Conservation (phyloP, 2,113 vertebrate species). For the Rattus rattus region DNA sequence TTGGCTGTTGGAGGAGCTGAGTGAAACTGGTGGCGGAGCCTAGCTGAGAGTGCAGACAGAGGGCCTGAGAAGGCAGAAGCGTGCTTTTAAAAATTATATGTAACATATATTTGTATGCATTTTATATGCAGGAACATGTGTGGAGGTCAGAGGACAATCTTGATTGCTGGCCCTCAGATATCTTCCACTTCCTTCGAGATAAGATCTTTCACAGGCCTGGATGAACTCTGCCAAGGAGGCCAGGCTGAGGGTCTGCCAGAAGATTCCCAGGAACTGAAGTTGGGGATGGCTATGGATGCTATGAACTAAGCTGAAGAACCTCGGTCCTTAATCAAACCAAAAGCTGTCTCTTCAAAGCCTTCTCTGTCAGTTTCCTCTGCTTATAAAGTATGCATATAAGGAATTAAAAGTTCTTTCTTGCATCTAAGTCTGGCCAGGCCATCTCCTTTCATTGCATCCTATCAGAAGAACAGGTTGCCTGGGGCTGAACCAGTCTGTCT, state of each 20-base stretch:
- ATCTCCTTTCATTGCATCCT: not conserved
- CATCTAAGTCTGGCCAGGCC: not conserved
- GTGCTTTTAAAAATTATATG: too few species aligned
- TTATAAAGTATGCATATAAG: not conserved
- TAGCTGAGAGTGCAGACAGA: too few species aligned
- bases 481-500: too few species aligned
- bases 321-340: not conserved
- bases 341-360: not conserved
- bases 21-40: too few species aligned
- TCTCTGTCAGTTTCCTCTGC: not conserved
- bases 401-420: not conserved
- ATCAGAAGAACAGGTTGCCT: not conserved
- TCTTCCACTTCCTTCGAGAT: not conserved
- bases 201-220: not conserved
- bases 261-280: not conserved
- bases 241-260: not conserved
- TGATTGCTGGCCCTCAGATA: not conserved
- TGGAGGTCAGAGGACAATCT: not conserved
- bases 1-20: too few species aligned
- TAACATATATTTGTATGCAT: too few species aligned
- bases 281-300: not conserved
- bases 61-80: too few species aligned
- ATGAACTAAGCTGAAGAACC: not conserved
- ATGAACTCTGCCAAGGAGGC: not conserved
- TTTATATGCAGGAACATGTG: not conserved